phyloP scores from a whole-genome alignment of 1,140 invertebrate species.

The Eurosta solidaginis region DNA sequence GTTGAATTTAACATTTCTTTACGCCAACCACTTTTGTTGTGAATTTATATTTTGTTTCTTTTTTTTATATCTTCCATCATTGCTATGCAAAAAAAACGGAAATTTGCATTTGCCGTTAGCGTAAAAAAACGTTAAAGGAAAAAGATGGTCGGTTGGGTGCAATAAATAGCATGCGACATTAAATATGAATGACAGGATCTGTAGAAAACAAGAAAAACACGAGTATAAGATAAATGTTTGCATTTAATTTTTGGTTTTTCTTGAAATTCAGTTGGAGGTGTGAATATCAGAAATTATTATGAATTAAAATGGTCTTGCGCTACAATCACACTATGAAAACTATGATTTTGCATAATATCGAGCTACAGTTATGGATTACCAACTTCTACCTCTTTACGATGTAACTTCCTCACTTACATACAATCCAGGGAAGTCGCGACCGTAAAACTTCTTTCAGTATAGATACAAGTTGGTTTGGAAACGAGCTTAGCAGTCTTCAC shows the following conservation, averaged over 20 bases:
- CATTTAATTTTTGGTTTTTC: conserved; percentile 13
- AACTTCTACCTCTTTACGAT: too few species aligned
- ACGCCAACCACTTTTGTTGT: background rate
- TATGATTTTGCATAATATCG: too few species aligned
- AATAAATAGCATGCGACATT: conserved; percentile 11
- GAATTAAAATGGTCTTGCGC: background rate
- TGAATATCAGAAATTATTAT: conserved; percentile 16
- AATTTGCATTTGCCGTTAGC: background rate
- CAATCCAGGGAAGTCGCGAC: too few species aligned
- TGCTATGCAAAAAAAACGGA: background rate
- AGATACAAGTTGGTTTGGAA: too few species aligned
- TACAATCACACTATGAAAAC: too few species aligned
- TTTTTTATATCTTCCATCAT: background rate
- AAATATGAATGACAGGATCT: conserved; percentile 1
- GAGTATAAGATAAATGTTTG: background rate
- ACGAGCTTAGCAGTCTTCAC: too few species aligned
- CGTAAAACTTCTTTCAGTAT: too few species aligned
- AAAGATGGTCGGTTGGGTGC: background rate
- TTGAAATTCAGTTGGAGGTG: background rate
- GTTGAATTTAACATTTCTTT: background rate
- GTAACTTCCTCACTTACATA: too few species aligned
- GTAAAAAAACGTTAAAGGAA: background rate
- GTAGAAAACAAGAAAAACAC: background rate
- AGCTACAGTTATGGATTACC: too few species aligned
- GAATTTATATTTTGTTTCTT: background rate